These are phyloP conservation scores for Calliphora vomitoria DNA, from an alignment of 2,888 invertebrate genomes.

Conservation along the genomic window DNA sequence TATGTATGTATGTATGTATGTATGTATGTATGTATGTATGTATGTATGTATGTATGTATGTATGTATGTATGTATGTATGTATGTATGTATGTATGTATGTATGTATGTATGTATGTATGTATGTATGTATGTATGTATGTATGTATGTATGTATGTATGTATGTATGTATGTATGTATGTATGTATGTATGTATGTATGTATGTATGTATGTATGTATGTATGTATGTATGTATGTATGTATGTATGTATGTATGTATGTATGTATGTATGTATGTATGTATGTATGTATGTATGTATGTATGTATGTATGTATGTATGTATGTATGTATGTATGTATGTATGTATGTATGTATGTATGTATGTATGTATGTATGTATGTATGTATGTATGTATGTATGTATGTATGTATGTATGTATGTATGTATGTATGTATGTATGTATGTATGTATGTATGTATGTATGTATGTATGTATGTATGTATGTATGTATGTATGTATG, in stretches of 20 bases:
- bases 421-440: neutral
- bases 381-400: neutral
- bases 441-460: neutral
- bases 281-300: neutral
- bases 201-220: neutral
- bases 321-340: neutral
- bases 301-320: neutral
- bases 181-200: neutral
- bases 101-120: neutral
- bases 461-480: neutral
- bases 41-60: neutral
- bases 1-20: neutral
- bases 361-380: neutral
- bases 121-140: neutral
- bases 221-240: neutral
- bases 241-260: neutral
- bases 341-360: neutral
- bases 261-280: neutral
- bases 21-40: neutral
- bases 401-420: neutral
- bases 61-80: neutral
- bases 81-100: neutral
- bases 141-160: neutral
- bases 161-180: neutral
- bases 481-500: neutral